Base-by-base conservation (phyloP, 2,888 invertebrate genomes). In the Monoplex corrugatus region DNA sequence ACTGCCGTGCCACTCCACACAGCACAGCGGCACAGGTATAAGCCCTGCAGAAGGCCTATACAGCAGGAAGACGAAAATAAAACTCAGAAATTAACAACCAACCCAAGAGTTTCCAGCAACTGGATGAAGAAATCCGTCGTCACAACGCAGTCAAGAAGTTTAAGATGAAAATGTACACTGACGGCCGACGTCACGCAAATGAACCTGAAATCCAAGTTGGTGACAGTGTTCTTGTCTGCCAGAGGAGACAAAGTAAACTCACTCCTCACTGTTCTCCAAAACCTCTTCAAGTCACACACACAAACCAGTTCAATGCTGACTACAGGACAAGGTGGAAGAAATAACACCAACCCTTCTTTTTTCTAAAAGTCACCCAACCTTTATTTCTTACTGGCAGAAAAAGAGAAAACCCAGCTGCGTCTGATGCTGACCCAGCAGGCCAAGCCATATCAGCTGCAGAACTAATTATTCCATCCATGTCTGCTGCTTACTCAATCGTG, bases 271-370 rank as follows among this genome's bases (percentile, higher is more conserved):
- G 16, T 72, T 35, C 32, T 72, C 72, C 72, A 72, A 35, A 10
- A 72, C 72, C 72, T 72, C 72, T 72, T 32, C 72, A 72, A 72
- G 72, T 72, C 35, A 72, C 72, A 72, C n/a, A 35, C 72, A 72
- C 32, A 19, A 35, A 72, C 32, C 6, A 35, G 72, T 35, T 72
- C 72, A 32, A 35, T 72, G 32, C 3, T 5, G 35, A n/a, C 72
- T 32, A 35, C 72, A n/a, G 72, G 35, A 72, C 13, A 72, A 16
- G 72, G 72, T 35, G n/a, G n/a, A n/a, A 28, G 63, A 23, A 28
- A 68, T 68, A 23, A 68, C 63, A 68, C 28, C 63, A 68, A 28
- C 63, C n/a, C 63, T 63, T 63, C 63, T 68, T 68, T 68, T n/a
- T 68, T 28, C 63, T 28, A 28, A 68, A 68, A 68, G 28, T 68